A percentile compares a stretch with the other conserved stretches of the same genome.
phyloP scores from a whole-genome alignment of 1,140 invertebrate genomes.

The Drosophila pseudoananassae region DNA sequence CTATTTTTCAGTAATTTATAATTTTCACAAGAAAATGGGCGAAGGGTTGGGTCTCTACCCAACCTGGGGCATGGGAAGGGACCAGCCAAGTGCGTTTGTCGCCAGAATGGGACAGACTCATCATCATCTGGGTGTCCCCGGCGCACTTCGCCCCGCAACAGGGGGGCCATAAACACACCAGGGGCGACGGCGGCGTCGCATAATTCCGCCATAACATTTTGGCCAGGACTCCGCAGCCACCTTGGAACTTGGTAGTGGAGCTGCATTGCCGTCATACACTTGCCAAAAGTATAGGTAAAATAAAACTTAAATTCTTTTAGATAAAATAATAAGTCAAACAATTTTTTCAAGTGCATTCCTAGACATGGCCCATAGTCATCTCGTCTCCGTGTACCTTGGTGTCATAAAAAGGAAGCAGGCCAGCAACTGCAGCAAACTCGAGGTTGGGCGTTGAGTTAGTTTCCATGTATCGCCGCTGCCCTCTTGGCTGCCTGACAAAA shows the following conservation, averaged over 20 bases:
- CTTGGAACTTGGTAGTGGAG: conserved; percentile 52
- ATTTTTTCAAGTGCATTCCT: neutral
- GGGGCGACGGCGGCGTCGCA: conserved; percentile 72
- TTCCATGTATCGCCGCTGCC: conserved; percentile 61
- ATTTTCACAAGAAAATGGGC: conserved; percentile 33
- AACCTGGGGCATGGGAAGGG: conserved; percentile 2
- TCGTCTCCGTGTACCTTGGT: conserved; percentile 71
- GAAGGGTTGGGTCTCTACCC: too few species aligned
- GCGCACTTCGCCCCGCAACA: conserved; percentile 28
- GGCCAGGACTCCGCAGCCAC: conserved; percentile 55
- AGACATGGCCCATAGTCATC: conserved; percentile 30
- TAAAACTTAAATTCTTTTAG: neutral
- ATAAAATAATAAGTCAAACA: too few species aligned
- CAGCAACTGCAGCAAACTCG: conserved; percentile 45
- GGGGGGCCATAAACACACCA: conserved; percentile 75
- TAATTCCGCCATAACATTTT: conserved; percentile 79
- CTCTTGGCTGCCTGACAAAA: conserved; percentile 76
- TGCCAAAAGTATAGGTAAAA: neutral
- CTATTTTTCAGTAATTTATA: conserved; percentile 62
- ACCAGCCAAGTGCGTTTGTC: conserved; percentile 63
- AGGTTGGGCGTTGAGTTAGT: conserved; percentile 52
- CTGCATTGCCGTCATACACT: conserved; percentile 51
- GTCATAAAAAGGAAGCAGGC: conserved; percentile 73
- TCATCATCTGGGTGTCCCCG: conserved; percentile 39
- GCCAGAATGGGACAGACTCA: conserved; percentile 53